These are phyloP conservation scores for Gymnocephalus cernua DNA, from an alignment of 2,113 vertebrate species.

Conservation along the genomic window DNA sequence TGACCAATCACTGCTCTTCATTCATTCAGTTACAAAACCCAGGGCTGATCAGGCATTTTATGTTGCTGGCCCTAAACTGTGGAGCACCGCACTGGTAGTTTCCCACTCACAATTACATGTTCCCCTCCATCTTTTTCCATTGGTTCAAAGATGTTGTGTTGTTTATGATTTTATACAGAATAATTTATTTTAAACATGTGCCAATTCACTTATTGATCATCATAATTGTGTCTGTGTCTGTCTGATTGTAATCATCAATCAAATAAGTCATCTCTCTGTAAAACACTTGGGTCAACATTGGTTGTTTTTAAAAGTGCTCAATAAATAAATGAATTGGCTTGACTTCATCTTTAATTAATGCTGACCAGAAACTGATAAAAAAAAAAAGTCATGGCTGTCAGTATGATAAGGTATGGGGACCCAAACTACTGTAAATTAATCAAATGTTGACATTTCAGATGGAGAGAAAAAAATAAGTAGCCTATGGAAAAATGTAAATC, in stretches of 20 bases:
- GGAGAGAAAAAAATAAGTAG: no score
- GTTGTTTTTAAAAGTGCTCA: background rate
- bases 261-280: background rate
- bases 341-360: background rate
- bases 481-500: background rate
- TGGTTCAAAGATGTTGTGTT: no score
- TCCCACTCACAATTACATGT: no score
- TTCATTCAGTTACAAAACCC: no score
- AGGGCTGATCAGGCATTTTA: no score
- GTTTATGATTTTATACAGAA: background rate
- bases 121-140: no score
- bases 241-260: background rate
- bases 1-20: background rate
- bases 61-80: no score
- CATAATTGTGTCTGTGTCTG: background rate
- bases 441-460: background rate
- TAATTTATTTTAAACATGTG: background rate
- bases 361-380: background rate
- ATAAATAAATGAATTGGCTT: background rate
- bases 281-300: background rate
- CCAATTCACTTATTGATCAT: background rate
- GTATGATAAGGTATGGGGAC: no score
- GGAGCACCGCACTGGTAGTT: no score
- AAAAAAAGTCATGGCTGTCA: background rate
- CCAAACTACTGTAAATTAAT: background rate